Conservation (phyloP, 1,140 invertebrate genomes). For the Brachionus angularis region DNA sequence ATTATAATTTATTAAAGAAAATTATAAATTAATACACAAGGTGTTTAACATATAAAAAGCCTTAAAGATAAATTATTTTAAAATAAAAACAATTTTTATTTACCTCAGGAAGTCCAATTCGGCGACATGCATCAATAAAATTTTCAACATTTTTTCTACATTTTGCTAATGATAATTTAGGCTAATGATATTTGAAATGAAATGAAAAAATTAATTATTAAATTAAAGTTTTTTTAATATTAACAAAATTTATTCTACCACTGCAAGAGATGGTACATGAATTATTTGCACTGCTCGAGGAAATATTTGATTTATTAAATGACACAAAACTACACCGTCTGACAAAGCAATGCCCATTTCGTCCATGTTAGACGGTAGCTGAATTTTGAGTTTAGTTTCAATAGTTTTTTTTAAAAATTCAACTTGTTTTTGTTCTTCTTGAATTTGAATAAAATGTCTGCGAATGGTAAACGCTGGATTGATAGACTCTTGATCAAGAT, state of each 20-base stretch:
- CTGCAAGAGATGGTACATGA: constrained; percentile 85
- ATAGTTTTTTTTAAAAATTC: constrained; percentile 70
- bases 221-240: neutral
- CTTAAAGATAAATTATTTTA: too few relatives aligned
- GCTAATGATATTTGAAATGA: constrained; percentile 62
- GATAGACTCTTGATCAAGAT: neutral
- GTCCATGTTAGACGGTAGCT: constrained; percentile 53
- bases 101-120: constrained; percentile 88
- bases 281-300: constrained; percentile 83
- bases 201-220: constrained; percentile 26
- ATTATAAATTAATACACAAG: neutral
- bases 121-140: constrained; percentile 84
- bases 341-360: constrained; percentile 77
- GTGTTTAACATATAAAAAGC: neutral
- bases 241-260: constrained; percentile 59
- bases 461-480: constrained; percentile 86
- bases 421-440: constrained; percentile 79
- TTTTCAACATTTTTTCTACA: constrained; percentile 90
- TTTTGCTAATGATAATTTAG: constrained; percentile 84
- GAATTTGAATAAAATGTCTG: constrained; percentile 78
- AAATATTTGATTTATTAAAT: constrained; percentile 82
- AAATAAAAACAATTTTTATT: constrained; percentile 50
- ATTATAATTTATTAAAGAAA: neutral
- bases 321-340: constrained; percentile 86
- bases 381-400: constrained; percentile 35